A percentile compares a stretch with the other conserved stretches of the same genome.
Evolutionary conservation across 2,888 invertebrate species (phyloP).

Genomic region (Hoplodrina ambigua): DNA sequence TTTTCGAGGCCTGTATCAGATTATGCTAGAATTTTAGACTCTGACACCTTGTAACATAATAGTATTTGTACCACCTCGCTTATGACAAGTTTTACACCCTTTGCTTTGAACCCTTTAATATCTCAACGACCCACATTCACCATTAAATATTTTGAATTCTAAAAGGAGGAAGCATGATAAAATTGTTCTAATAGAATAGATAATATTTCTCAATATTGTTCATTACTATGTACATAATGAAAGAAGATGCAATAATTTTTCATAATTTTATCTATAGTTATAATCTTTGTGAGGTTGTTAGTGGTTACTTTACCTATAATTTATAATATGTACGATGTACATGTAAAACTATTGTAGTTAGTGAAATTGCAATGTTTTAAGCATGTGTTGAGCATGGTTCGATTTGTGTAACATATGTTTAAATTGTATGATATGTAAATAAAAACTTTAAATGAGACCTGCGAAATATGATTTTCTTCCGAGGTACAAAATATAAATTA

Average conservation of each 20-base stretch:
- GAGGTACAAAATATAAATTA: conserved; percentile 90
- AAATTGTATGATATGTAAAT: conserved; percentile 90
- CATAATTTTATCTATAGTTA: conserved; percentile 83
- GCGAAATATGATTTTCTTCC: conserved; percentile 90
- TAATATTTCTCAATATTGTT: conserved; percentile 73
- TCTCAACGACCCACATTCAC: conserved; percentile 70
- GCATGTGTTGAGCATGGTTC: conserved; percentile 79
- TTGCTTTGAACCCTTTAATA: conserved; percentile 77
- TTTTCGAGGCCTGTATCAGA: conserved; percentile 80
- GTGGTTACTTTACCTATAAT: conserved; percentile 74
- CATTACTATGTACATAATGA: conserved; percentile 82
- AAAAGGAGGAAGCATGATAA: conserved; percentile 62
- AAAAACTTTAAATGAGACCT: conserved; percentile 86
- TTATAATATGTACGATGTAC: conserved; percentile 86
- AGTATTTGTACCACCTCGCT: conserved; percentile 79
- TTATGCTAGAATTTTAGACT: conserved; percentile 78
- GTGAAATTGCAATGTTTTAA: conserved; percentile 83
- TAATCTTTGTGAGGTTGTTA: conserved; percentile 79
- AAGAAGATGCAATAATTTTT: conserved; percentile 87
- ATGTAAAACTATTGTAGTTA: conserved; percentile 87
- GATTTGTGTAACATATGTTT: conserved; percentile 84
- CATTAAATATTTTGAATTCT: conserved; percentile 62
- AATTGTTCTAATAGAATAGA: conserved; percentile 72
- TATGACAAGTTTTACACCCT: conserved; percentile 74
- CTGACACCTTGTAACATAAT: conserved; percentile 71